A percentile compares a stretch with the other conserved stretches of the same genome.
phyloP scores from a whole-genome alignment of 2,797 vertebrate species.

The Protosalanx chinensis region DNA sequence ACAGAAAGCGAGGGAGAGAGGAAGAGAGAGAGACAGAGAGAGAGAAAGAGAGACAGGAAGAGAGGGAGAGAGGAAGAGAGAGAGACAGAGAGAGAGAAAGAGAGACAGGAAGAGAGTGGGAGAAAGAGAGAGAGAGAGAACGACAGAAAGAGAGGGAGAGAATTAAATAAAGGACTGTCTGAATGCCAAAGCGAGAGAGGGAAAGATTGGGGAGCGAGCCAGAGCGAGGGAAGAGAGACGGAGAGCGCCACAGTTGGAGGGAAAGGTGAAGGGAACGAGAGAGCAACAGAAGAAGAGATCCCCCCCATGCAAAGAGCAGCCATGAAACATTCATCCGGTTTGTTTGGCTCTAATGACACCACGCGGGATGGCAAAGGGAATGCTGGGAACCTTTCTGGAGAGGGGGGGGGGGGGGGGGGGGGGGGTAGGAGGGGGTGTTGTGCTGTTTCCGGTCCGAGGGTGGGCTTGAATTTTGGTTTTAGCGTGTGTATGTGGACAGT shows the following conservation, averaged over 20 bases:
- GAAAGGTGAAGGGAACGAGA: conserved; percentile 18
- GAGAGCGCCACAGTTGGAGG: conserved; percentile 5
- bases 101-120: conserved; percentile 19
- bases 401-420: conserved; percentile 25
- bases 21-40: too few relatives aligned
- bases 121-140: conserved; percentile 10
- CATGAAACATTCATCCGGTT: conserved; percentile 63
- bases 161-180: background rate
- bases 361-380: conserved; percentile 58
- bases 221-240: conserved; percentile 24
- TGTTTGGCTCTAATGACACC: conserved; percentile 75
- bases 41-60: too few relatives aligned
- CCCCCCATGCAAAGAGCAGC: conserved; percentile 26
- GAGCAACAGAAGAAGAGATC: background rate
- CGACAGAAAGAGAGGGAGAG: conserved; percentile 14
- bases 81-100: background rate
- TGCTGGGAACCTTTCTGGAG: conserved; percentile 60
- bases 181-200: background rate
- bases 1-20: too few relatives aligned
- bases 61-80: too few relatives aligned
- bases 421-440: background rate
- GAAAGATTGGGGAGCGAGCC: conserved; percentile 7
- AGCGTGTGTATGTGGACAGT: conserved; percentile 10
- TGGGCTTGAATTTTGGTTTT: background rate
- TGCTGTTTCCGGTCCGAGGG: background rate